These are phyloP conservation scores for Podarcis lilfordi DNA, from an alignment of 2,797 vertebrate species.

Conservation along the genomic window DNA sequence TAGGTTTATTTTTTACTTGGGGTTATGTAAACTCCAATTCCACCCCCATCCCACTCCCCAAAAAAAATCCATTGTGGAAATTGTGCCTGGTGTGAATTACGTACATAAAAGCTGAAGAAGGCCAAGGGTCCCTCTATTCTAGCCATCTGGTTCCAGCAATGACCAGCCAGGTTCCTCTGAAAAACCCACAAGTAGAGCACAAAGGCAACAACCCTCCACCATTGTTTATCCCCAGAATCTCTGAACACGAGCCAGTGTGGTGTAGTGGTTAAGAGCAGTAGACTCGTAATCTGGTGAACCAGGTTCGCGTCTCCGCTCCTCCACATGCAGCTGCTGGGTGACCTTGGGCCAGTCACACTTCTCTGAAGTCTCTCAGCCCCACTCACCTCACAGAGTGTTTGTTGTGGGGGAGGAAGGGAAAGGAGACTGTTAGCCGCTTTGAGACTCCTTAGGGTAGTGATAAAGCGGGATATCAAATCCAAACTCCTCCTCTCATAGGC, in stretches of 20 bases:
- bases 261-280: too few species aligned
- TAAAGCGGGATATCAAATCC: too few species aligned
- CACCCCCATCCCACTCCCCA: background rate
- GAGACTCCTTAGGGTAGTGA: too few species aligned
- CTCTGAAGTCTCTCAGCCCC: too few species aligned
- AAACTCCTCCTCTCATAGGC: background rate
- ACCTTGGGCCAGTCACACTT: too few species aligned
- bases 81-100: background rate
- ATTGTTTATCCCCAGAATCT: background rate
- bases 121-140: background rate
- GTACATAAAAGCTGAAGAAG: background rate
- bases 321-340: too few species aligned
- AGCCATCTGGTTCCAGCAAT: background rate
- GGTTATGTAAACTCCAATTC: background rate
- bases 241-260: background rate
- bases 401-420: too few species aligned
- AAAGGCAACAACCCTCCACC: background rate
- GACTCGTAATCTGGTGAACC: too few species aligned
- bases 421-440: too few species aligned
- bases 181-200: background rate
- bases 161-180: too few species aligned
- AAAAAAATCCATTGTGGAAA: background rate
- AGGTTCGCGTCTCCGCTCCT: too few species aligned
- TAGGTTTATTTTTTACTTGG: background rate
- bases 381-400: too few species aligned